Evolutionary conservation across 2,797 vertebrate genomes (phyloP).

Genomic region (Phataginus tetradactyla): DNA sequence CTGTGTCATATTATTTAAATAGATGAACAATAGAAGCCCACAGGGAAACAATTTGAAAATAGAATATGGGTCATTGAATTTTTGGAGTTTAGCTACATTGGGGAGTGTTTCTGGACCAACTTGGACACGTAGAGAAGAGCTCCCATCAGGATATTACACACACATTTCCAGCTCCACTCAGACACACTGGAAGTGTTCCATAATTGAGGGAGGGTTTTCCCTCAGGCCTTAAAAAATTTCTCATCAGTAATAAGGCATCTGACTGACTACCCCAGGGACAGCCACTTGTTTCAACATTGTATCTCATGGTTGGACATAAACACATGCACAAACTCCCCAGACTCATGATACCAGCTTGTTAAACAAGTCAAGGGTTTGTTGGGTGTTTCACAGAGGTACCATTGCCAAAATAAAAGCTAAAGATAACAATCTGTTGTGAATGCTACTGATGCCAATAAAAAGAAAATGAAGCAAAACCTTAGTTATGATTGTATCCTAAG

Average conservation of each 20-base stretch:
- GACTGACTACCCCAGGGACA: background rate
- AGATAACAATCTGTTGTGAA: background rate
- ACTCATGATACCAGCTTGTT: background rate
- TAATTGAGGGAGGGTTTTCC: background rate
- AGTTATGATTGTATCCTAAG: background rate
- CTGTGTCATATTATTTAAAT: background rate
- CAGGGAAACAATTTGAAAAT: background rate
- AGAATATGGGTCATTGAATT: background rate
- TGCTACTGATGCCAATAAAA: background rate
- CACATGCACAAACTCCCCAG: background rate
- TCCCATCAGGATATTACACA: background rate
- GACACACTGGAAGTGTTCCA: background rate
- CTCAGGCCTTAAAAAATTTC: background rate
- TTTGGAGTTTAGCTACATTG: background rate
- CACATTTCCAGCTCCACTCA: background rate
- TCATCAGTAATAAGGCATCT: background rate
- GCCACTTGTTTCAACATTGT: background rate
- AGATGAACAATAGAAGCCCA: background rate
- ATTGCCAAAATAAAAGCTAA: background rate
- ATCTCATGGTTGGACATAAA: background rate
- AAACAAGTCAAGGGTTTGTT: background rate
- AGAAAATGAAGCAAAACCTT: background rate
- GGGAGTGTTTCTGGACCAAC: background rate
- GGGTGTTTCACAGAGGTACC: background rate
- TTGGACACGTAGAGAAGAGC: background rate